Percentiles rank a stretch among this genome's conserved stretches.
Evolutionary conservation across 2,797 vertebrate genomes (phyloP).

Genomic region (Valencia hispanica): DNA sequence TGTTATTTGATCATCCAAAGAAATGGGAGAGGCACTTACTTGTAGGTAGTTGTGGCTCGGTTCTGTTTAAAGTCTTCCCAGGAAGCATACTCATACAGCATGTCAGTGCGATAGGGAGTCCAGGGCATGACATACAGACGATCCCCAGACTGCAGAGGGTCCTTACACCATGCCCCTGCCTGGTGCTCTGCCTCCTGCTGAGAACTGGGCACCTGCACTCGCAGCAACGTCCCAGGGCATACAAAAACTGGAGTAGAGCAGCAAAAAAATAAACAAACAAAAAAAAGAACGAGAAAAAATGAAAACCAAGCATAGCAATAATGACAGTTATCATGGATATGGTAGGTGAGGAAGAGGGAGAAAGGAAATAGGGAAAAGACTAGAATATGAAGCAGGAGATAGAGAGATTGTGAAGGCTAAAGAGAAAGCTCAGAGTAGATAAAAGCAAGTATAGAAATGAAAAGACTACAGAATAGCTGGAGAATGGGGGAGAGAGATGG

Average conservation of each 20-base stretch:
- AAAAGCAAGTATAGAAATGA: slow-evolving; percentile 60
- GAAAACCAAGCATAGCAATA: slow-evolving; percentile 60
- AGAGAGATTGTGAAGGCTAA: slow-evolving; percentile 40
- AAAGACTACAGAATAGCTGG: slow-evolving; percentile 54
- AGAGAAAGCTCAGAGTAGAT: slow-evolving; percentile 54
- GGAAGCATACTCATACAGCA: slow-evolving; percentile 91
- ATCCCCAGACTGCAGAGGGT: slow-evolving; percentile 94
- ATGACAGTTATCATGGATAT: slow-evolving; percentile 51
- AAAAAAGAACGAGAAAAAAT: slow-evolving; percentile 40
- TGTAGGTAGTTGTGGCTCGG: slow-evolving; percentile 91
- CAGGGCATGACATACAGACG: slow-evolving; percentile 96
- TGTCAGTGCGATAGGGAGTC: slow-evolving; percentile 95
- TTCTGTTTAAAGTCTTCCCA: slow-evolving; percentile 92
- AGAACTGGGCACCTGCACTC: slow-evolving; percentile 87
- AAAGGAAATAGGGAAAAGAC: slow-evolving; percentile 46
- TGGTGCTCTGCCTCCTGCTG: slow-evolving; percentile 93
- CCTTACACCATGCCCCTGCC: slow-evolving; percentile 95
- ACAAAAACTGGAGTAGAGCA: slow-evolving; percentile 88
- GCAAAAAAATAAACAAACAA: slow-evolving; percentile 28
- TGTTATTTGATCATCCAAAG: slow-evolving; percentile 67
- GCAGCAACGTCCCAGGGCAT: slow-evolving; percentile 91
- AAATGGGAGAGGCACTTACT: slow-evolving; percentile 75
- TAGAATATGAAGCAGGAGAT: slow-evolving; percentile 52
- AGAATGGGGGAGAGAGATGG: slow-evolving; percentile 44
- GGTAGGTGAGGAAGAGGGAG: slow-evolving; percentile 42